Evolutionary conservation across 1,140 invertebrate species (phyloP).

Genomic region (Achatina immaculata): DNA sequence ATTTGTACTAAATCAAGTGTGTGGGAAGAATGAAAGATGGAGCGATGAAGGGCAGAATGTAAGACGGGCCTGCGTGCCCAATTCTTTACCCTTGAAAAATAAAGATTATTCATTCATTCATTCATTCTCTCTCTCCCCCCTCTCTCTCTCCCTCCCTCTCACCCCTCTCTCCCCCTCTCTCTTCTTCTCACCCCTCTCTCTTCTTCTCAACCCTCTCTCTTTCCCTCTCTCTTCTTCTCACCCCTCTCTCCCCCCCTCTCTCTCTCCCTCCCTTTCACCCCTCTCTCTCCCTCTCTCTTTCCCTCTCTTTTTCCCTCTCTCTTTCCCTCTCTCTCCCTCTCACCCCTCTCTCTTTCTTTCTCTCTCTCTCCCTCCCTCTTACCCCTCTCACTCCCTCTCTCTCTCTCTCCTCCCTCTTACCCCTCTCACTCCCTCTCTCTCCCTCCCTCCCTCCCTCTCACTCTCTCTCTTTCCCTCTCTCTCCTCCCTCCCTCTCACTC

Average conservation of each 20-base stretch:
- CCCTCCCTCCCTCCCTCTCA: constrained; percentile 13
- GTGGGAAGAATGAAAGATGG: too few species aligned
- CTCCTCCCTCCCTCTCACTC: constrained; percentile 17
- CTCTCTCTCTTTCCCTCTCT: not conserved
- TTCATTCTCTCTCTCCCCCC: too few species aligned
- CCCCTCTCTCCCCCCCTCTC: too few species aligned
- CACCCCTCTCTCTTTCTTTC: not conserved
- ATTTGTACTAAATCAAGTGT: too few species aligned
- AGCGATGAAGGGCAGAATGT: too few species aligned
- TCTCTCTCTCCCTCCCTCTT: not conserved
- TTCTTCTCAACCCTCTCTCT: constrained; percentile 10
- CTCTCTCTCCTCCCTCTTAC: constrained; percentile 27
- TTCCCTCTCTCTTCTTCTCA: constrained; percentile 23
- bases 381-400: constrained; percentile 35
- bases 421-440: constrained; percentile 34
- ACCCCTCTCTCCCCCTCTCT: not conserved
- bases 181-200: not conserved
- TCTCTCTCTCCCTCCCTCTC: not conserved
- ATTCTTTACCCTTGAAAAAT: too few species aligned
- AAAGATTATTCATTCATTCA: too few species aligned
- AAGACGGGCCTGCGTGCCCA: too few species aligned
- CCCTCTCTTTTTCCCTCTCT: constrained; percentile 16
- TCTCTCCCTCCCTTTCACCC: too few species aligned
- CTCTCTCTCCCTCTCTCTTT: too few species aligned
- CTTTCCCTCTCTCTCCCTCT: constrained; percentile 29